Base-by-base conservation (phyloP, 2,797 vertebrate genomes). In the Gallinago nigripennis region DNA sequence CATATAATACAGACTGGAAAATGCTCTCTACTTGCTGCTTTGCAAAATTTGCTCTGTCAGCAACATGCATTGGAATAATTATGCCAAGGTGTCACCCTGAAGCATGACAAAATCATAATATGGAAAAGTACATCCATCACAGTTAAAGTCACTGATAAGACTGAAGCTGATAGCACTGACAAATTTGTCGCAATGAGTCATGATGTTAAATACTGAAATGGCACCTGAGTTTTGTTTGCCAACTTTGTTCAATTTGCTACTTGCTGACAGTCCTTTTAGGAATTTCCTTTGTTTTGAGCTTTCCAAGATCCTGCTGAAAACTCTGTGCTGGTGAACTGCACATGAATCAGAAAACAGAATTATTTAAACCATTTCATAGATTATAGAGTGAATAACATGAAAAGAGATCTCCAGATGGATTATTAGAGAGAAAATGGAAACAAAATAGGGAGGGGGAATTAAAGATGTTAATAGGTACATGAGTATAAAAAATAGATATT, bases 81-180 rank as follows among this genome's bases (percentile, higher is more conserved):
- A 86, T 81, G 90, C 64, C 86, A 93, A 88, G 43, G 77, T 93
- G 46, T 94, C 85, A 71, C 84, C 82, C 83, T 73, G 31, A 96
- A 86, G 90, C 66, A 94, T 51, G 58, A 86, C 5, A 86, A 94
- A 92, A 91, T 79, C 70, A 64, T 90, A 86, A 94, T 91, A 95
- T 19, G 82, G 61, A 97, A 95, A 95, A 53, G 21, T 50, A 89
- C 68, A 96, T 78, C 57, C 92, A 97, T 95, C 94, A 96, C 53
- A 94, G 61, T 20, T 92, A 82, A 68, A 96, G 82, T 85, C 86
- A 85, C 90, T 93, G 84, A 93, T 93, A 95, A 95, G 91, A 92
- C 45, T 94, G 92, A 95, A 87, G 96, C 10, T 66, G 54, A 92
- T 92, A 94, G 61, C 27, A 91, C 65, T 94, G 76, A 92, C 54